These are phyloP conservation scores for Unio pictorum DNA, from an alignment of 2,888 invertebrate genomes.

Conservation along the genomic window DNA sequence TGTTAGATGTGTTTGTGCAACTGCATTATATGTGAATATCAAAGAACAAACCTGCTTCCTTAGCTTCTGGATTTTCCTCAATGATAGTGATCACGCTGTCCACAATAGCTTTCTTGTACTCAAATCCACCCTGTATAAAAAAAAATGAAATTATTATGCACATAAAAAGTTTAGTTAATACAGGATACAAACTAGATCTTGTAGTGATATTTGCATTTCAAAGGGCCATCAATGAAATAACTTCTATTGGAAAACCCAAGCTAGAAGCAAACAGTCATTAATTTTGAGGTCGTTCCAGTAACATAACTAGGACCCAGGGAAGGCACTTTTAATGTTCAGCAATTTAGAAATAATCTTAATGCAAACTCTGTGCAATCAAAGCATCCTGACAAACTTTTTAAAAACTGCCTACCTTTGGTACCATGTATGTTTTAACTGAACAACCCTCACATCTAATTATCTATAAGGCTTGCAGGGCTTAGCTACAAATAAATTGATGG, in stretches of 20 bases:
- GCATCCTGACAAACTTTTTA: no score
- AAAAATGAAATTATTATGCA: not conserved
- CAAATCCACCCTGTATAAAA: constrained; percentile 81
- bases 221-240: not conserved
- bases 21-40: not conserved
- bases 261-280: not conserved
- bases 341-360: no score
- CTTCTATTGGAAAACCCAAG: not conserved
- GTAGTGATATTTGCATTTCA: not conserved
- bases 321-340: no score
- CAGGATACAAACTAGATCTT: not conserved
- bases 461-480: not conserved
- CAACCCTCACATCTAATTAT: no score
- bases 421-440: no score
- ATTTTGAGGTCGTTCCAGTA: no score
- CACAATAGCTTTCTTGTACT: constrained; percentile 98
- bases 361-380: no score
- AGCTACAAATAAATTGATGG: no score
- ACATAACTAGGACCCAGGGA: no score
- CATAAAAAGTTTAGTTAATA: not conserved
- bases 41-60: constrained; percentile 82
- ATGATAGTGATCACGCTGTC: constrained; percentile 98
- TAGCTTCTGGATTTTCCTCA: constrained; percentile 97
- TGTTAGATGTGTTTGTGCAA: not conserved
- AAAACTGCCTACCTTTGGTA: no score